Percentiles rank a stretch among this genome's conserved stretches.
phyloP scores from a whole-genome alignment of 2,797 vertebrate species.

The Eulemur mongoz region DNA sequence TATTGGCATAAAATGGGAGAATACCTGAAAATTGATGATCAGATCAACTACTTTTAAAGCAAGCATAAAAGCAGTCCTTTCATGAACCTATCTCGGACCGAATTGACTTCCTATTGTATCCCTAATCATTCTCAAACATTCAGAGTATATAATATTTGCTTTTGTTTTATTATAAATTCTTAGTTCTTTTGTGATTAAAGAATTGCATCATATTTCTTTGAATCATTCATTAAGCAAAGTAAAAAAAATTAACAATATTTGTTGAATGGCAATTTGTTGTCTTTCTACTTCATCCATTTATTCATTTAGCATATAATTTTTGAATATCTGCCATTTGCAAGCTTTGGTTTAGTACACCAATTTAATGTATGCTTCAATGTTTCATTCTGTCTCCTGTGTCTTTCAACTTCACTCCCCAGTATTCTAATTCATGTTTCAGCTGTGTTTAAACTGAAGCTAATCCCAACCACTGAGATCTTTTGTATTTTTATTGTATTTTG shows the following conservation, averaged over 20 bases:
- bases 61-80: background rate
- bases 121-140: background rate
- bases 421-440: background rate
- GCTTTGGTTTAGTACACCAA: background rate
- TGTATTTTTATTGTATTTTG: background rate
- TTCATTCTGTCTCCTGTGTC: background rate
- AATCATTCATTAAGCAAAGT: background rate
- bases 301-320: background rate
- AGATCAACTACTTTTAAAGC: background rate
- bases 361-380: background rate
- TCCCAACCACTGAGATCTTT: background rate
- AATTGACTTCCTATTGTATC: background rate
- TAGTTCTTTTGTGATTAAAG: background rate
- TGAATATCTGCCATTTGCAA: background rate
- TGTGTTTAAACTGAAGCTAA: background rate
- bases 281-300: background rate
- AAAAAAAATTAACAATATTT: background rate
- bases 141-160: background rate
- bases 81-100: background rate
- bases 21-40: background rate
- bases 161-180: background rate
- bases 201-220: background rate
- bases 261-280: background rate
- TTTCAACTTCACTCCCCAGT: background rate
- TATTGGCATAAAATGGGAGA: constrained; percentile 17